Base-by-base conservation (phyloP, 2,113 vertebrate species). In the Nymphicus hollandicus region DNA sequence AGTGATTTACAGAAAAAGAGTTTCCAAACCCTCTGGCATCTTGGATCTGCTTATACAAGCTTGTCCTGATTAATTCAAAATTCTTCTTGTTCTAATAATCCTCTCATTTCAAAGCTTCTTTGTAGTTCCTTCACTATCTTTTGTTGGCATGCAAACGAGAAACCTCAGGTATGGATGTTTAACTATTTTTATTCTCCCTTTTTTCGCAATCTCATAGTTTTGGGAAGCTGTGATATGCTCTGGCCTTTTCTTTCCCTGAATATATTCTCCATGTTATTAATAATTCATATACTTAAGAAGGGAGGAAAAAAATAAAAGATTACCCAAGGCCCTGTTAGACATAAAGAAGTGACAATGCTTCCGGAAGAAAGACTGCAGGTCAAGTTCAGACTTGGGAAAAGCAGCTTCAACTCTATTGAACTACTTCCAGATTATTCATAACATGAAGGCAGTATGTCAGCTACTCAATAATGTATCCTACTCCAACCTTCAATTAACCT, bases 401-500 rank as follows among this genome's bases (percentile, higher is more conserved):
- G 49, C 0, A 0, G 29, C 52, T 91, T 61, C 44, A 65, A 49
- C 41, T 71, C 65, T 86, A 76, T 82, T 85, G 83, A 97, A 50
- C 69, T 89, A 25, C 70, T 87, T 79, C 44, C 63, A 91, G 77
- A 96, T 93, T 97, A 95, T 94, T 93, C 93, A 89, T 82, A 96
- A 87, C 86, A 89, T 70, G 81, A 94, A 91, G 83, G 53, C 37
- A 85, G 49, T 85, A 87, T 70, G 91, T 94, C 96, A 97, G 8
- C 61, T 87, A 68, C 61, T 94, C 88, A 96, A 94, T 96, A 96
- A 96, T 79, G 81, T 46, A 82, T 93, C 88, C 65, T 77, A 53
- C 81, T 80, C 53, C 83, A 95, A 94, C 91, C 95, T 96, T 96
- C 93, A 96, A 97, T 97, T 96, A 97, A 96, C 95, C 92, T 95